Conservation (phyloP, 2,113 vertebrate species). For the Corythoichthys intestinalis region DNA sequence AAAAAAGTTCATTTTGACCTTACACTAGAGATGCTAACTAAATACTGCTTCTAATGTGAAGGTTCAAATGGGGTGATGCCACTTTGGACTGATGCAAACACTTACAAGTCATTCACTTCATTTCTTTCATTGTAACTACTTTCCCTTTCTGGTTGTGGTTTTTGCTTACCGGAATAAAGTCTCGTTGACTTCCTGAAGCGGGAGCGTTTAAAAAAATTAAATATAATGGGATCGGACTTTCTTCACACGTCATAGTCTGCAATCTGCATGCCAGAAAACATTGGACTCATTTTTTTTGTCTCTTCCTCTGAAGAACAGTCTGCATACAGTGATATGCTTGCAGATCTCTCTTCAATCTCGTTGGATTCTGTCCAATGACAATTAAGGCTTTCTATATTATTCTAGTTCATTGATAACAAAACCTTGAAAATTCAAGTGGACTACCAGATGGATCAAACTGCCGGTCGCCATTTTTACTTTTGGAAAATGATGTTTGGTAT, state of each 20-base stretch:
- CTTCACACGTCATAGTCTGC: constrained; percentile 35
- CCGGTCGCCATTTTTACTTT: not conserved
- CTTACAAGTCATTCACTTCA: constrained; percentile 38
- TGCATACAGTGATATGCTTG: constrained; percentile 19
- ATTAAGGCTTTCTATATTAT: too few species aligned
- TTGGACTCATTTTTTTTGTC: constrained; percentile 27
- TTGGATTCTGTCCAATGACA: too few species aligned
- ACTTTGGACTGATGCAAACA: constrained; percentile 59
- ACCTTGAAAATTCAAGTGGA: constrained; percentile 21
- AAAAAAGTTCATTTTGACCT: constrained; percentile 32
- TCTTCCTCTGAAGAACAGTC: constrained; percentile 32
- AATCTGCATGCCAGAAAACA: constrained; percentile 52
- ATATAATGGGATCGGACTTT: constrained; percentile 17
- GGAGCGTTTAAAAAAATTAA: constrained; percentile 22
- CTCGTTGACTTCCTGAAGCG: constrained; percentile 23
- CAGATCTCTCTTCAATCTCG: not conserved
- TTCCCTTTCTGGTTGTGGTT: constrained; percentile 40
- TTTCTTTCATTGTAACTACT: constrained; percentile 31
- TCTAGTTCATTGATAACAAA: constrained; percentile 15
- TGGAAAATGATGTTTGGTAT: constrained; percentile 43
- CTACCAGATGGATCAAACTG: constrained; percentile 8
- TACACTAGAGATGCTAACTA: constrained; percentile 30
- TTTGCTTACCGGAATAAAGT: constrained; percentile 16
- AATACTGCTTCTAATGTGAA: constrained; percentile 16
- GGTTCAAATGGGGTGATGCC: constrained; percentile 31